phyloP scores from a whole-genome alignment of 2,113 vertebrate genomes.

The Lampris megalopsis region DNA sequence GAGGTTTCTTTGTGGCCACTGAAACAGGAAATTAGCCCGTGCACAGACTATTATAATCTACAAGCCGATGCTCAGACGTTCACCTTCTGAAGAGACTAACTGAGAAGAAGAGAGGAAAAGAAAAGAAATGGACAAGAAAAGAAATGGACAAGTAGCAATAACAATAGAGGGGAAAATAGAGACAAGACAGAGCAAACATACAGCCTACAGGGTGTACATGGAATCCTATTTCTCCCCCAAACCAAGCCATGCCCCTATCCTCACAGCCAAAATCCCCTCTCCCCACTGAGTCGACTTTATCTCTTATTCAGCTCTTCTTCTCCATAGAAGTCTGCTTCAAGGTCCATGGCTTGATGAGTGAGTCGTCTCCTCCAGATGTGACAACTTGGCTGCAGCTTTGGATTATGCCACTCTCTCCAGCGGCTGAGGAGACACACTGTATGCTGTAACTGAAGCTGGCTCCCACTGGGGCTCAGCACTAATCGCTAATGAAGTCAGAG shows the following conservation, averaged over 20 bases:
- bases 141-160: neutral
- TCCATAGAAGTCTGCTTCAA: constrained; percentile 21
- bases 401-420: constrained; percentile 4
- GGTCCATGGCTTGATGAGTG: constrained; percentile 8
- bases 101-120: constrained; percentile 1
- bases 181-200: constrained; percentile 21
- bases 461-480: constrained; percentile 50
- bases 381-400: constrained; percentile 26
- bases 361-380: constrained; percentile 58
- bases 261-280: neutral
- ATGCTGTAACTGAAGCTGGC: constrained; percentile 65
- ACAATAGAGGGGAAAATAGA: constrained; percentile 17
- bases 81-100: constrained; percentile 40
- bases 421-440: constrained; percentile 49
- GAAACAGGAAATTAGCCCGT: constrained; percentile 66
- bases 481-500: constrained; percentile 66
- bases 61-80: constrained; percentile 37
- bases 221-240: neutral
- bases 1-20: constrained; percentile 68
- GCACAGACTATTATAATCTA: constrained; percentile 47
- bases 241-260: neutral
- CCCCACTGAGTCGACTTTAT: neutral
- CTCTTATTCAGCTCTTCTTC: constrained; percentile 3
- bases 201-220: constrained; percentile 20
- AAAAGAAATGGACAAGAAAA: neutral